Base-by-base conservation (phyloP, 2,888 invertebrate species). In the Lasioglossum vierecki region DNA sequence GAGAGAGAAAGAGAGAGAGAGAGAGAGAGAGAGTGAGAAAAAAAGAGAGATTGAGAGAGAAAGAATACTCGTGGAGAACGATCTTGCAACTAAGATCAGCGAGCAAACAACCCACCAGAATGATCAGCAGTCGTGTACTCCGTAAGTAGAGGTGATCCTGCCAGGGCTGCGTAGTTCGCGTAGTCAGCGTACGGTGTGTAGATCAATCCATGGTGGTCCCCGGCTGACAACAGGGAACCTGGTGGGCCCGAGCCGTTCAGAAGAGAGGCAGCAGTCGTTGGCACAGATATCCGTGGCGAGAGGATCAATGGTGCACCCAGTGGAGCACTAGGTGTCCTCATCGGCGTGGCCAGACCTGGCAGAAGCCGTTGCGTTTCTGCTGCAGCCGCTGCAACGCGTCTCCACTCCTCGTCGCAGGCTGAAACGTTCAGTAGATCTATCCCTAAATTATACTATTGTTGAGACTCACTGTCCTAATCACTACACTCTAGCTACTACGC, bases 101-200 rank as follows among this genome's bases (percentile, higher is more conserved):
- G 97, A 96, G 97, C 97, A 96, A 97, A 97, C 96, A 97, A 97
- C 98, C 98, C 98, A 98, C 98, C 98, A 97, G 98, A 97, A 97
- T 98, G 98, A 96, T 98, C 98, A 95, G 98, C 97, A 91, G 96
- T 96, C 92, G 97, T 97, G 96, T 98, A 98, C 95, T 98, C 97
- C 92, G 98, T 97, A 95, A 98, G 97, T 92, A 98, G 96, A 90
- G 98, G 98, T 93, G 98, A 98, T 82, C 97, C 97, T 84, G 96
- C 96, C 93, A 98, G 96, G 85, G 98, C 98, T 30, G 98, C 98
- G 96, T 98, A 98, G 96, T 98, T 98, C 95, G 97, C 97, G 95
- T 98, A 98, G 95, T 98, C 98, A 80, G 97, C 97, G 95, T 98
- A 98, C 68, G 97, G 97, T 30, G 97, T 97, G 96, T 98, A 99